These are phyloP conservation scores for Thermophis baileyi DNA, from an alignment of 2,113 vertebrate species.

Conservation along the genomic window DNA sequence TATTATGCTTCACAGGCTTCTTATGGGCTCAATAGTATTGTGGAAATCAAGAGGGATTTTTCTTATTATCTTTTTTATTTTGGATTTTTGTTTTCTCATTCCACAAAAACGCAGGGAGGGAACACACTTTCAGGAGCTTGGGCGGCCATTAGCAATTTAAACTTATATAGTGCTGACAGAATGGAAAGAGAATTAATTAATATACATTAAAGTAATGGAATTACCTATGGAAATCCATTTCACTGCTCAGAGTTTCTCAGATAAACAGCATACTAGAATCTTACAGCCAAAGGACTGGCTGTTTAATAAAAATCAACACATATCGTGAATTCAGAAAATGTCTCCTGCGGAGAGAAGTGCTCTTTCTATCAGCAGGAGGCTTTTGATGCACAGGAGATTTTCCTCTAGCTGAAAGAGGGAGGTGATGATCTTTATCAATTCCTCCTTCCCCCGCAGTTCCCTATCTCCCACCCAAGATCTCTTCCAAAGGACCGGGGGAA, in stretches of 20 bases:
- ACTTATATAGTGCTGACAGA: slow-evolving; percentile 8
- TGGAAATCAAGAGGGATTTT: slow-evolving; percentile 57
- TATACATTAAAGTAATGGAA: neutral
- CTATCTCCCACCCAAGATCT: neutral
- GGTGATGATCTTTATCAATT: neutral
- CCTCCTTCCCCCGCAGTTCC: neutral
- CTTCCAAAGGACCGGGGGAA: neutral
- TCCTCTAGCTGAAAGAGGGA: neutral
- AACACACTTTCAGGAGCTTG: neutral
- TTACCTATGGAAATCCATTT: neutral
- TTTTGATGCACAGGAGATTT: neutral
- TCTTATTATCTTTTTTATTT: slow-evolving; percentile 63
- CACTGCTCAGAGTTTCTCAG: neutral
- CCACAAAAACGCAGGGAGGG: slow-evolving; percentile 20
- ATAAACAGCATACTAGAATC: neutral
- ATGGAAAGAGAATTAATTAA: slow-evolving; percentile 10
- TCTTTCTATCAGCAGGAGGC: neutral
- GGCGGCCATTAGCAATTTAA: neutral
- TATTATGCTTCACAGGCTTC: slow-evolving; percentile 64
- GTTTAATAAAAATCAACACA: neutral
- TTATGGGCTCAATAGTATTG: slow-evolving; percentile 68
- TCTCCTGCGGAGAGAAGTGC: neutral
- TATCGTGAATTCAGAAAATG: neutral
- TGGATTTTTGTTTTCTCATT: slow-evolving; percentile 50
- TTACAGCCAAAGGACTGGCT: neutral